phyloP scores from a whole-genome alignment of 2,888 invertebrate species.

The Apodemia zela region DNA sequence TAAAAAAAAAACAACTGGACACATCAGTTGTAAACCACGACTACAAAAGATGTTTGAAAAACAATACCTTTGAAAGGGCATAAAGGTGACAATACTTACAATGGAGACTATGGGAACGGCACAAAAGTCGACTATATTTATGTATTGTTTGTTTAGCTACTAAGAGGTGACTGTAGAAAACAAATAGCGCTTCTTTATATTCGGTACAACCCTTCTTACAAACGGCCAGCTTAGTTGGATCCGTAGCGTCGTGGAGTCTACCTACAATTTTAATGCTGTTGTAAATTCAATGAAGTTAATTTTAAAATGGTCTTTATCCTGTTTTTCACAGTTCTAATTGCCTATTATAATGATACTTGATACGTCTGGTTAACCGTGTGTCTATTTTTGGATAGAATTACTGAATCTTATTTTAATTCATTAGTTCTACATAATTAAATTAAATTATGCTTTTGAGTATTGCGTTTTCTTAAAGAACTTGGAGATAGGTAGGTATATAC shows the following conservation, averaged over 20 bases:
- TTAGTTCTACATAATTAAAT: conserved; percentile 15
- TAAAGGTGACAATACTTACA: conserved; percentile 71
- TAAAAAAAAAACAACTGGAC: conserved; percentile 46
- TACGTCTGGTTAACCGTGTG: conserved; percentile 41
- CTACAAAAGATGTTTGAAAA: conserved; percentile 42
- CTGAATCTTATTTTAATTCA: conserved; percentile 12
- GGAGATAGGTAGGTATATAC: no score
- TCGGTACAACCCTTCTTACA: conserved; percentile 50
- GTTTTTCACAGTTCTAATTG: conserved; percentile 71
- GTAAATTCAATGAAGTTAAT: conserved; percentile 33
- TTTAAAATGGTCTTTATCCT: conserved; percentile 37
- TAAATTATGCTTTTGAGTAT: conserved; percentile 6
- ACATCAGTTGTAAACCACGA: conserved; percentile 46
- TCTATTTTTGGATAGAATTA: conserved; percentile 31
- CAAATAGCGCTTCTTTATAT: conserved; percentile 61
- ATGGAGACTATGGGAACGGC: conserved; percentile 60
- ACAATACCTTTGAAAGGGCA: conserved; percentile 52
- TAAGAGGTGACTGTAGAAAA: conserved; percentile 71
- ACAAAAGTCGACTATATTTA: conserved; percentile 68
- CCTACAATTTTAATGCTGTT: conserved; percentile 15
- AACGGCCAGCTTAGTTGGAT: conserved; percentile 37
- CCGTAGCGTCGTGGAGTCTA: conserved; percentile 15
- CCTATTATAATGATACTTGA: conserved; percentile 76
- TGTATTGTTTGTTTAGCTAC: conserved; percentile 74
- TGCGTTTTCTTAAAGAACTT: no score